phyloP scores from a whole-genome alignment of 2,888 invertebrate species.

The Drosophila leonis region DNA sequence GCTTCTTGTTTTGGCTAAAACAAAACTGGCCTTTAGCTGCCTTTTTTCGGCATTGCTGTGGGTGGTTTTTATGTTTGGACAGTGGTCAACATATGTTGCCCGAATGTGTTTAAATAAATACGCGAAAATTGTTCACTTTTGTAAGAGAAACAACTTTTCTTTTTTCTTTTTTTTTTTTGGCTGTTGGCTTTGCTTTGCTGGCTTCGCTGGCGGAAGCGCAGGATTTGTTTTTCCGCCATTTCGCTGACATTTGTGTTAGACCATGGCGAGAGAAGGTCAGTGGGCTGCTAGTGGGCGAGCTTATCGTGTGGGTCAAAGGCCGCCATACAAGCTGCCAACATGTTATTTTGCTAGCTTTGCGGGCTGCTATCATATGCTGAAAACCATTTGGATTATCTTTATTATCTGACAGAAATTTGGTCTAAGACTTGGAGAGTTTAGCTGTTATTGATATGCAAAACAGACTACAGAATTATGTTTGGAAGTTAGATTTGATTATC shows the following conservation, averaged over 20 bases:
- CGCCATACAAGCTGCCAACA: constrained; percentile 21
- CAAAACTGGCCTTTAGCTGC: constrained; percentile 69
- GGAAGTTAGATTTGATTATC: background rate
- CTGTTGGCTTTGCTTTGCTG: constrained; percentile 24
- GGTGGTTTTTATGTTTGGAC: constrained; percentile 21
- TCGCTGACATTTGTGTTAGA: constrained; percentile 70
- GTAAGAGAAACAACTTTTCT: constrained; percentile 44
- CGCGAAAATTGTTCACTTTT: constrained; percentile 78
- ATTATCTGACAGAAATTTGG: background rate
- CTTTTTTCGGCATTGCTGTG: constrained; percentile 43
- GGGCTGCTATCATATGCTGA: constrained; percentile 2
- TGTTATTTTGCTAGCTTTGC: background rate
- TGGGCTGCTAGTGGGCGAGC: constrained; percentile 54
- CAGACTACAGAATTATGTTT: background rate
- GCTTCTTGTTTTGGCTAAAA: constrained; percentile 41
- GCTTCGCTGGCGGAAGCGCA: constrained; percentile 79
- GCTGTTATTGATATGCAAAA: background rate
- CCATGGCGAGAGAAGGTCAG: constrained; percentile 71
- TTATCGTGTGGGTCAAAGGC: background rate
- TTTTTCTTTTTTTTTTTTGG: constrained; percentile 9
- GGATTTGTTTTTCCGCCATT: constrained; percentile 85
- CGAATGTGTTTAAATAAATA: constrained; percentile 80
- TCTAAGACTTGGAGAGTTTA: background rate
- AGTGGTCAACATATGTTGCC: constrained; percentile 71
- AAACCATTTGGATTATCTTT: constrained; percentile 4